phyloP scores from a whole-genome alignment of 2,888 invertebrate genomes.

The Trichopoda pennipes region DNA sequence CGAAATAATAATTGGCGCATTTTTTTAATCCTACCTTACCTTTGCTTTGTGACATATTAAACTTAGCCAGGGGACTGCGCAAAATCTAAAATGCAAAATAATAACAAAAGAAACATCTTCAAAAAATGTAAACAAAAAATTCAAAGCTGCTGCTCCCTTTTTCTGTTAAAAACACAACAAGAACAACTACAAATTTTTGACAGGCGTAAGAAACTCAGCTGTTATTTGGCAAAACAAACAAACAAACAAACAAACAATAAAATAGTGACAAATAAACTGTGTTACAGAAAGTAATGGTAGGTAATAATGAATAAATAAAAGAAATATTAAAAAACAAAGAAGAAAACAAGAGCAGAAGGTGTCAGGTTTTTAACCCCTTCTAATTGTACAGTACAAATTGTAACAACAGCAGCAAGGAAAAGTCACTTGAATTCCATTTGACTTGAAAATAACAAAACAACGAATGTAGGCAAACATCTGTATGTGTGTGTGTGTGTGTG shows the following conservation, averaged over 20 bases:
- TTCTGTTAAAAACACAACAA: constrained; percentile 37
- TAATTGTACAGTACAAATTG: constrained; percentile 46
- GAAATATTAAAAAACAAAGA: background rate
- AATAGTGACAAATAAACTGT: constrained; percentile 48
- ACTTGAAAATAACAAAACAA: constrained; percentile 42
- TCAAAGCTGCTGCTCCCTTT: constrained; percentile 37
- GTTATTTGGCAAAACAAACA: constrained; percentile 53
- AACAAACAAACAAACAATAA: constrained; percentile 28
- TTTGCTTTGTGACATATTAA: constrained; percentile 36
- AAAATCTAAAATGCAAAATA: constrained; percentile 44
- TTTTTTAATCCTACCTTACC: constrained; percentile 16
- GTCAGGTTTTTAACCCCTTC: constrained; percentile 64
- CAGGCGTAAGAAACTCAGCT: constrained; percentile 61
- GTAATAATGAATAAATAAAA: constrained; percentile 1
- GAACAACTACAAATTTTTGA: constrained; percentile 28
- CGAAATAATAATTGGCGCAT: constrained; percentile 47
- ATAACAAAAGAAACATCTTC: background rate
- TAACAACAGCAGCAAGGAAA: constrained; percentile 28
- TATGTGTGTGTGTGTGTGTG: background rate
- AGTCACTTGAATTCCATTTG: constrained; percentile 59
- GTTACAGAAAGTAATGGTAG: constrained; percentile 48
- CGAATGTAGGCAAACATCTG: background rate
- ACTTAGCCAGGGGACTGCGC: constrained; percentile 46
- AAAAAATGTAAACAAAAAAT: constrained; percentile 56
- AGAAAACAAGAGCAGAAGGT: constrained; percentile 45